Percentiles rank a stretch among this genome's conserved stretches.
Evolutionary conservation across 1,140 invertebrate genomes (phyloP).

Genomic region (Conus ventricosus): DNA sequence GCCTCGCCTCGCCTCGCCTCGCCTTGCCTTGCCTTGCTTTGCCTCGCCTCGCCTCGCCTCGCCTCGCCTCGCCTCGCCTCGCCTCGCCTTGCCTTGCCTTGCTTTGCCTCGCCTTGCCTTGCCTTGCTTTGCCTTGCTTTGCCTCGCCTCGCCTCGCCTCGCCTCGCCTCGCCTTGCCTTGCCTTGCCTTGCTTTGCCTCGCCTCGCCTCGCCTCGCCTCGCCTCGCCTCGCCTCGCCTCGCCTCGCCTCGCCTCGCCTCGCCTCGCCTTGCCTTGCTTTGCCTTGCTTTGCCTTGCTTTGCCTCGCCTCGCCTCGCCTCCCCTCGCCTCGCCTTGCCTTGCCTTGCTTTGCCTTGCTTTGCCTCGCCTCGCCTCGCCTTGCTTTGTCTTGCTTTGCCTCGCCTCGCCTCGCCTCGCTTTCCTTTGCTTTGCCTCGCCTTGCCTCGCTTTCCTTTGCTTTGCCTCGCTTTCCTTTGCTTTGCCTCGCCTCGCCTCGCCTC

Average conservation of each 20-base stretch:
- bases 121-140: too few species aligned
- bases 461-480: neutral
- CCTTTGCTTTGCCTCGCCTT: neutral
- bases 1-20: neutral
- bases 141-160: neutral
- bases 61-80: neutral
- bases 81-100: neutral
- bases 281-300: neutral
- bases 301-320: neutral
- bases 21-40: neutral
- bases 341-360: neutral
- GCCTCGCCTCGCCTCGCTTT: neutral
- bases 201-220: neutral
- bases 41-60: neutral
- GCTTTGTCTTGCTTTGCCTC: neutral
- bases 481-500: neutral
- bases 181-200: constrained; percentile 5
- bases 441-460: too few species aligned
- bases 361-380: neutral
- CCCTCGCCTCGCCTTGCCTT: neutral
- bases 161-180: constrained; percentile 1
- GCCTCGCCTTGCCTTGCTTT: neutral
- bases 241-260: constrained; percentile 6
- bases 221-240: neutral
- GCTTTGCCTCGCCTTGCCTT: neutral